A percentile compares a stretch with the other conserved stretches of the same genome.
Conservation (phyloP, 2,888 invertebrate species). For the Chesias legatella region DNA sequence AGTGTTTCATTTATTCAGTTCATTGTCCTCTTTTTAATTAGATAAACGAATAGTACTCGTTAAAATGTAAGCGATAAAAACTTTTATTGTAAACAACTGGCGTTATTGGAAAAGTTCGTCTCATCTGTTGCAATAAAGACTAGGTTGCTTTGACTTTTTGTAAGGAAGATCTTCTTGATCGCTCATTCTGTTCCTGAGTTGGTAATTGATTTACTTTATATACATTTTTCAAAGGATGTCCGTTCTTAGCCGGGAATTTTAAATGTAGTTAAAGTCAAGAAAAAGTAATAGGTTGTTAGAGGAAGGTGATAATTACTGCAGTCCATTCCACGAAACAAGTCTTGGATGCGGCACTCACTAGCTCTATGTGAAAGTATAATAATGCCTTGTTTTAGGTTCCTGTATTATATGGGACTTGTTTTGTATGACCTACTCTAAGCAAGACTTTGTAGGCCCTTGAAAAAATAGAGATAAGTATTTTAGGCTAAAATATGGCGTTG, state of each 20-base stretch:
- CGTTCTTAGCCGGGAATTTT: slow-evolving; percentile 12
- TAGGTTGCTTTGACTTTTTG: not conserved
- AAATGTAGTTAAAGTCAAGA: slow-evolving; percentile 8
- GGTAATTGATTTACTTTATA: slow-evolving; percentile 16
- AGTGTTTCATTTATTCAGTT: slow-evolving; percentile 45
- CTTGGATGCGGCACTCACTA: too few relatives aligned
- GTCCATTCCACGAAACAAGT: too few relatives aligned
- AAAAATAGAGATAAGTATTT: too few relatives aligned
- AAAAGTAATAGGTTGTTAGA: not conserved
- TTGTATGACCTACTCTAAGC: too few relatives aligned
- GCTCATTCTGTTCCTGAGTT: slow-evolving; percentile 5
- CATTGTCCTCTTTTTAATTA: slow-evolving; percentile 46
- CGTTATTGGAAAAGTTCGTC: not conserved
- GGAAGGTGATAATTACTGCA: too few relatives aligned
- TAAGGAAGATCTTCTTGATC: not conserved
- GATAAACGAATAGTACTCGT: slow-evolving; percentile 38
- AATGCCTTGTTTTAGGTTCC: too few relatives aligned
- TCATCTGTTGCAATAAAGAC: slow-evolving; percentile 1
- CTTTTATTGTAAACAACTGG: slow-evolving; percentile 8
- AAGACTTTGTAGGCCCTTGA: too few relatives aligned
- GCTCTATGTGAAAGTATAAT: too few relatives aligned
- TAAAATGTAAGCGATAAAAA: slow-evolving; percentile 27
- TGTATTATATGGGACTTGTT: too few relatives aligned
- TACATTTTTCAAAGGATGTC: slow-evolving; percentile 13
- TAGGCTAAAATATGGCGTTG: too few relatives aligned